These are phyloP conservation scores for Lithophane ornitopus DNA, from an alignment of 2,888 invertebrate species.

Conservation along the genomic window DNA sequence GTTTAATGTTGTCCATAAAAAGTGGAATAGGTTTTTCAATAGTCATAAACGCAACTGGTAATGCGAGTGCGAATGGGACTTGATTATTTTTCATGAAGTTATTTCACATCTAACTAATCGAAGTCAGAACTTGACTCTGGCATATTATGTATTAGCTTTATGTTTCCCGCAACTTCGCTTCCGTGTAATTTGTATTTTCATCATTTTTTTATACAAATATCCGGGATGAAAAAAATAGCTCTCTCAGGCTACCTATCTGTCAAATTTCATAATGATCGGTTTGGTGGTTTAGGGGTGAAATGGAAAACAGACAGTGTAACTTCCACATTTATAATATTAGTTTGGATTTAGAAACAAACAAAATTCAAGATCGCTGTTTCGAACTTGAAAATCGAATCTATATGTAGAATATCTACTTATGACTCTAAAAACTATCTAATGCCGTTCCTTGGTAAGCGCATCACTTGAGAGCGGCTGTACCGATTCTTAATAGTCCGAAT, in stretches of 20 bases:
- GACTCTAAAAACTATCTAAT: neutral
- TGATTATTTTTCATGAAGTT: constrained; percentile 10
- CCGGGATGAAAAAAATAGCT: neutral
- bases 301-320: neutral
- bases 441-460: too few relatives aligned
- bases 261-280: neutral
- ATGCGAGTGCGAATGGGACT: constrained; percentile 13
- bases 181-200: neutral
- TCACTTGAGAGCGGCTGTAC: too few relatives aligned
- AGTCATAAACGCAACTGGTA: constrained; percentile 50
- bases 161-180: neutral
- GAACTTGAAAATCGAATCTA: neutral
- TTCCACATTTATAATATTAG: neutral
- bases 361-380: neutral
- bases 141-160: neutral
- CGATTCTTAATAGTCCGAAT: too few relatives aligned
- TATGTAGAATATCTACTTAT: too few relatives aligned
- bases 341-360: neutral
- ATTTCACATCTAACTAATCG: neutral
- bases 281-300: neutral
- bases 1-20: constrained; percentile 60
- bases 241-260: too few relatives aligned
- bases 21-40: constrained; percentile 55
- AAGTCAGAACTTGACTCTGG: neutral
- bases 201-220: neutral